Evolutionary conservation across 2,113 vertebrate genomes (phyloP), one percentile per base, ranked within the genome.

Genomic region (Halichoerus grypus): DNA sequence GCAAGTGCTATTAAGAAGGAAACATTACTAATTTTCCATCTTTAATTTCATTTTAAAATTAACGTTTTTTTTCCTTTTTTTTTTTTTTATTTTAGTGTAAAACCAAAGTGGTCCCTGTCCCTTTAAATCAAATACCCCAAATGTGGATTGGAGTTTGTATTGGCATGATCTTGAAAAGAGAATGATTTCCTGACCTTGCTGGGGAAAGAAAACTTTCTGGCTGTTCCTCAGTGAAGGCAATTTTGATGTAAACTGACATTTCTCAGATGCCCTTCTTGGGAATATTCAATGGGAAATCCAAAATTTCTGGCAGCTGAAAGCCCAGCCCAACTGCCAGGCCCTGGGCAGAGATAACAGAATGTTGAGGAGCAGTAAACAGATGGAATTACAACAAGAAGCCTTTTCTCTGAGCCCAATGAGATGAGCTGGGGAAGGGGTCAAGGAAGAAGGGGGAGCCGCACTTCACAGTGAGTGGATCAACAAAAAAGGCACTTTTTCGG

Each of bases 211-310:
- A 94, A 59, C 51, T 91, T 86, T 77, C 82, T 91, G 86, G 39
- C 65, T 80, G 7, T 93, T 94, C 12, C 5, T 87, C 94, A 36
- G 53, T 79, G 74, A 85, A 94, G 91, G 84, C 90, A 86, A 36
- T 96, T 93, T 96, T 82, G 76, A 97, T 96, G 90, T 92, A 93
- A 96, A 94, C 76, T 96, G 97, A 95, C 95, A 94, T 98, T 97
- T 97, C 95, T 98, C 95, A 51, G 83, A 96, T 97, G 95, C 97
- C 91, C 97, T 94, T 97, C 94, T 96, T 96, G 90, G 79, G 94
- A 95, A 96, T 95, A 97, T 88, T 79, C 61, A 6, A 95, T 96
- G 96, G 92, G 80, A 97, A 96, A 95, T 79, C 76, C 95, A 26
- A 74, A 87, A 69, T 96, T 96, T 96, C 95, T 98, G 97, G 97